A percentile compares a stretch with the other conserved stretches of the same genome.
These are phyloP conservation scores for Puntigrus tetrazona DNA, from an alignment of 2,113 vertebrate genomes.

Conservation along the genomic window DNA sequence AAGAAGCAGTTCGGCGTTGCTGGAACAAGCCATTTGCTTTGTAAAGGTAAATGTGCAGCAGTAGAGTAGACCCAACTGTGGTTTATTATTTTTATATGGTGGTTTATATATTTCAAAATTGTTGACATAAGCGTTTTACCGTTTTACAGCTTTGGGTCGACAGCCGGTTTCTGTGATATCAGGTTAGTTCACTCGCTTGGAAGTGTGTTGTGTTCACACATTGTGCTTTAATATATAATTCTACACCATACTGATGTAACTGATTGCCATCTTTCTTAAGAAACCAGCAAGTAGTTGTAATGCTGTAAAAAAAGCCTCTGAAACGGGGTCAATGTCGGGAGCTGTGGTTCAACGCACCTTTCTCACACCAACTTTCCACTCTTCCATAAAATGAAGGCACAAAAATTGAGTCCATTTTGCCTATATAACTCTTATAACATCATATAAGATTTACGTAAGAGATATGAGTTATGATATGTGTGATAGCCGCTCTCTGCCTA, in stretches of 20 bases:
- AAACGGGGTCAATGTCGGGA: background rate
- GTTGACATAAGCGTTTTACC: background rate
- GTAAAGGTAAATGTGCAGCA: background rate
- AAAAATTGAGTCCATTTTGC: background rate
- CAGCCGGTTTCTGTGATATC: background rate
- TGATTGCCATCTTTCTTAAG: background rate
- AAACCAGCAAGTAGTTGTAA: background rate
- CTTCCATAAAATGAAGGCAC: background rate
- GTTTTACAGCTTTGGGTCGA: background rate
- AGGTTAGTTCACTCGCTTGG: background rate
- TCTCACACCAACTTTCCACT: background rate
- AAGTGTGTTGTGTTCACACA: background rate
- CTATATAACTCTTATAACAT: background rate
- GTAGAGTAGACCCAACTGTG: background rate
- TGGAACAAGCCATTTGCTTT: background rate
- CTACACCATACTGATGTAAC: background rate
- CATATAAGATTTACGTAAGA: background rate
- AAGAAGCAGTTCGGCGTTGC: background rate
- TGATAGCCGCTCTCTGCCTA: slow-evolving; percentile 9
- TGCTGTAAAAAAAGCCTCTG: background rate
- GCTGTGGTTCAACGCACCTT: background rate
- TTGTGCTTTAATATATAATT: background rate
- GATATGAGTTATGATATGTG: background rate
- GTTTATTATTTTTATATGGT: too few species aligned
- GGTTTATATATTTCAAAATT: background rate